These are phyloP conservation scores for Copsychus sechellarum DNA, from an alignment of 2,113 vertebrate species.

Conservation along the genomic window DNA sequence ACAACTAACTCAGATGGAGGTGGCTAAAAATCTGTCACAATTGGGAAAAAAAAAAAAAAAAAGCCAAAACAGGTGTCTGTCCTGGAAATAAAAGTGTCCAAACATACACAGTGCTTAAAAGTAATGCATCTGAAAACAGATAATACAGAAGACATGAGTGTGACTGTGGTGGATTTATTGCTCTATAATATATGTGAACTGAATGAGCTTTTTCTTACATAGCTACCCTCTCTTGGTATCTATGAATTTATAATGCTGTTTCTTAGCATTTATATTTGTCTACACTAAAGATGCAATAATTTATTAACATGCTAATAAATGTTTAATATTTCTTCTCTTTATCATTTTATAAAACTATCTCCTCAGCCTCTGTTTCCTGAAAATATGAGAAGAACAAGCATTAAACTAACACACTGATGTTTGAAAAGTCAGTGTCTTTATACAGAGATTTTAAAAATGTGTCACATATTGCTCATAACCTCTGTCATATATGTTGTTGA, in stretches of 20 bases:
- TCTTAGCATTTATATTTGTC: slow-evolving; percentile 57
- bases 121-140: not conserved
- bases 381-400: not conserved
- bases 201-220: not conserved
- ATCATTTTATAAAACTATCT: not conserved
- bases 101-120: not conserved
- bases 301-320: slow-evolving; percentile 61
- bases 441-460: not conserved
- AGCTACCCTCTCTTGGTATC: not conserved
- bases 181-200: not conserved
- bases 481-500: not conserved
- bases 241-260: slow-evolving; percentile 59
- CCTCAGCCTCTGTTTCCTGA: not conserved
- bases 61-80: not conserved
- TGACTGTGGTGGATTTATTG: not conserved
- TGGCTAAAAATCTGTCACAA: not conserved
- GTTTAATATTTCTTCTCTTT: slow-evolving; percentile 49
- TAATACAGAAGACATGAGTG: not conserved
- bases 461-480: not conserved
- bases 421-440: not conserved
- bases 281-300: slow-evolving; percentile 43
- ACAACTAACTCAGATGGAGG: not conserved
- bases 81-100: not conserved
- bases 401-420: not conserved
- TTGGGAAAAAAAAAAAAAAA: not conserved